Conservation (phyloP, 2,113 vertebrate species). For the Pseudopodoces humilis region DNA sequence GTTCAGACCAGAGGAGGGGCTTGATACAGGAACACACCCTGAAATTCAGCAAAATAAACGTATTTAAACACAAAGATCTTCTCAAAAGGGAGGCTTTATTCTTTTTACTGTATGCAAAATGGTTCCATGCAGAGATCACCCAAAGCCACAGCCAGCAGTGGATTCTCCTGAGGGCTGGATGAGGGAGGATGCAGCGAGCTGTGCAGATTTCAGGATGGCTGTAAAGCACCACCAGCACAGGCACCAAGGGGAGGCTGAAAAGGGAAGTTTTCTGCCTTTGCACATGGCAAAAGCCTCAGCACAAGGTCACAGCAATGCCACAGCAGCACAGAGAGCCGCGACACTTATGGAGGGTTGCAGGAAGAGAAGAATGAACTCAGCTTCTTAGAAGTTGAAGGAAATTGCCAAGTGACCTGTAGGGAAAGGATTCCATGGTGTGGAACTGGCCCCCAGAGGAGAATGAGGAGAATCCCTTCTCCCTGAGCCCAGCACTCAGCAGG, state of each 20-base stretch:
- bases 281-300: background rate
- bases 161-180: background rate
- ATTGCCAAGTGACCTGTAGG: background rate
- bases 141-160: background rate
- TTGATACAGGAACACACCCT: background rate
- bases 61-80: background rate
- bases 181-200: background rate
- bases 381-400: background rate
- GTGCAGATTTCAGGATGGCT: background rate
- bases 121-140: background rate
- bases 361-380: background rate
- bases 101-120: background rate
- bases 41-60: background rate
- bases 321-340: background rate
- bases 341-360: background rate
- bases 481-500: background rate
- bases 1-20: background rate
- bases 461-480: background rate
- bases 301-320: background rate
- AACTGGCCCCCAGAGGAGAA: background rate
- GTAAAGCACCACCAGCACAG: background rate
- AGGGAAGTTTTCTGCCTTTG: background rate
- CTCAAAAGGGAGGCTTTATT: background rate
- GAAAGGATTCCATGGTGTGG: background rate
- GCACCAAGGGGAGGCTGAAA: background rate